Evolutionary conservation across 1,140 invertebrate genomes (phyloP), one percentile per base, ranked within the genome.

Genomic region (Lineus longissimus): DNA sequence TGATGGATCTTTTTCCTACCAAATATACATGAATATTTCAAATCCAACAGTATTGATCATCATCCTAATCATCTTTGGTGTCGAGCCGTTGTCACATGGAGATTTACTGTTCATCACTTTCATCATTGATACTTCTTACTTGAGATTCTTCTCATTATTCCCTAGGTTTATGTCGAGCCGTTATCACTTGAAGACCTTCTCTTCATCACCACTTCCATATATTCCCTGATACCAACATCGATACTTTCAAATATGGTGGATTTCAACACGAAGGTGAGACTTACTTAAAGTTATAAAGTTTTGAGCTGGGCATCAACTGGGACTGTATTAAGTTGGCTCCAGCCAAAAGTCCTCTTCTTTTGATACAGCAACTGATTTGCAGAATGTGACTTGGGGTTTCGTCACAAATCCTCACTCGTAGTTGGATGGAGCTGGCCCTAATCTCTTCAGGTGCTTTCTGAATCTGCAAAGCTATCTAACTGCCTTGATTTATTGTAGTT

Each of bases 91-190:
- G n/a, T n/a, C 22, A 22, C 13, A n/a, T 55, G n/a, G n/a, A n/a
- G n/a, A n/a, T n/a, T n/a, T n/a, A n/a, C n/a, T n/a, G n/a, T n/a
- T n/a, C n/a, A n/a, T n/a, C n/a, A n/a, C n/a, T n/a, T n/a, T n/a
- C n/a, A n/a, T n/a, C n/a, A n/a, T n/a, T n/a, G n/a, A n/a, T n/a
- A n/a, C n/a, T n/a, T n/a, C n/a, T n/a, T n/a, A n/a, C n/a, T 9
- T 19, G 9, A 7, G 15, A 40, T 60, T 2, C 43, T 15, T 25
- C 25, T 29, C 27, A 54, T 36, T 60, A 36, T 66, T 22, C 70
- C 63, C 2, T 63, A 88, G 86, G 87, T 98, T 1, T 97, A 91
- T 73, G 85, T 98, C 15, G 89, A 94, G 65, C 86, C 90, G 17
- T 82, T 98, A 55, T 87, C 85, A 0, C 84, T 87, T 36, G 83